Percentiles rank a stretch among this genome's conserved stretches.
These are phyloP conservation scores for Kryptopterus vitreolus DNA, from an alignment of 2,797 vertebrate species.

Conservation along the genomic window DNA sequence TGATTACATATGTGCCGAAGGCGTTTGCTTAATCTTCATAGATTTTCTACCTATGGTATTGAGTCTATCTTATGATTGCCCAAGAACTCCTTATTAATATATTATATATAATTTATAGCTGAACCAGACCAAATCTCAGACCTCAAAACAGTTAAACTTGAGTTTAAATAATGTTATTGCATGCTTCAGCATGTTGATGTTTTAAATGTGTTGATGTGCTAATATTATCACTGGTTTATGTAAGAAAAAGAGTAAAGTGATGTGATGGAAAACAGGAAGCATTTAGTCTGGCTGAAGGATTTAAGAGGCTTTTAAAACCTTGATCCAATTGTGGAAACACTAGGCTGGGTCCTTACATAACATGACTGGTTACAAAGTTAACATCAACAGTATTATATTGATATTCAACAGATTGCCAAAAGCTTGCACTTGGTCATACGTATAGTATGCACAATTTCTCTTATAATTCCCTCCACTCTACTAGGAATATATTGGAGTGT, in stretches of 20 bases:
- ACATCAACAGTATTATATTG: too few relatives aligned
- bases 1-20: neutral
- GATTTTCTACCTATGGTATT: neutral
- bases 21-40: neutral
- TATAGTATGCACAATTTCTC: too few relatives aligned
- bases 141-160: neutral
- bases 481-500: too few relatives aligned
- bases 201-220: too few relatives aligned
- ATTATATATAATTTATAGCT: neutral
- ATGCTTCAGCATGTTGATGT: neutral
- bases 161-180: neutral
- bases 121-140: neutral
- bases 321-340: constrained; percentile 47
- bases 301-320: constrained; percentile 45
- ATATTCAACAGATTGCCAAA: too few relatives aligned
- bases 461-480: too few relatives aligned
- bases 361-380: neutral
- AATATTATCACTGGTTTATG: neutral
- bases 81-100: neutral
- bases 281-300: constrained; percentile 38
- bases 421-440: too few relatives aligned
- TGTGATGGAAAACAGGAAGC: constrained; percentile 1
- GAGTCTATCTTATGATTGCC: neutral
- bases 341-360: constrained; percentile 37
- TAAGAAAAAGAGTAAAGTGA: neutral